Base-by-base conservation (phyloP, 2,888 invertebrate genomes). In the Argyresthia goedartella region DNA sequence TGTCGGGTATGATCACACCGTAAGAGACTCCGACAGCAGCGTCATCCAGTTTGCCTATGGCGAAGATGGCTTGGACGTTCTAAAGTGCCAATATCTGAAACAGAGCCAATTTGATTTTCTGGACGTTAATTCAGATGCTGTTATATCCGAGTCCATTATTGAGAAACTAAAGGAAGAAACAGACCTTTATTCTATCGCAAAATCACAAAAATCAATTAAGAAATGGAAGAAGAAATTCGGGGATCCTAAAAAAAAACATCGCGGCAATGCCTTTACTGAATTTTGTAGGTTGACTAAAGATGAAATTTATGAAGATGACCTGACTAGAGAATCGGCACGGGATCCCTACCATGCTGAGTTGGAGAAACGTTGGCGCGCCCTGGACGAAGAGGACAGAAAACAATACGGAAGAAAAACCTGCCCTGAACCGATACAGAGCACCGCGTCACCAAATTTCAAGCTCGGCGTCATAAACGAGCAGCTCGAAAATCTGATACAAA, bases 11-110 rank as follows among this genome's bases (percentile, higher is more conserved):
- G 99, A 99, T 74, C 87, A 94, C 66, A 99, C 99, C 0, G 99
- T 99, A 0, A 89, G 99, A 57, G 99, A 99, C 71, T 93, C 95
- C 54, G 99, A 99, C 74, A 93, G 94, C 36, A 94, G 94, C 69
- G 91, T 99, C 1, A 90, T 99, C 51, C 99, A 97, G 88, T 97
- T 95, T 76, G 88, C 93, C 14, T 98, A 97, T 65, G 98, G 98
- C 1, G 98, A 98, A 85, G 98, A 98, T 71, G 96, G 96, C 0
- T 87, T 96, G 60, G 99, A 99, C 67, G 93, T 99, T 48, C 86
- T 91, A 0, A 96, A 95, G 73, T 91, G 94, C 0, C 94, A 95
- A 60, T 98, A 95, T 73, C 86, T 99, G 11, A 92, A 90, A 51
- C 69, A 89, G 42, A 90, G 93, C 50, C 94, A 94, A 64, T 81